phyloP scores from a whole-genome alignment of 2,797 vertebrate species.

The Chelon auratus region DNA sequence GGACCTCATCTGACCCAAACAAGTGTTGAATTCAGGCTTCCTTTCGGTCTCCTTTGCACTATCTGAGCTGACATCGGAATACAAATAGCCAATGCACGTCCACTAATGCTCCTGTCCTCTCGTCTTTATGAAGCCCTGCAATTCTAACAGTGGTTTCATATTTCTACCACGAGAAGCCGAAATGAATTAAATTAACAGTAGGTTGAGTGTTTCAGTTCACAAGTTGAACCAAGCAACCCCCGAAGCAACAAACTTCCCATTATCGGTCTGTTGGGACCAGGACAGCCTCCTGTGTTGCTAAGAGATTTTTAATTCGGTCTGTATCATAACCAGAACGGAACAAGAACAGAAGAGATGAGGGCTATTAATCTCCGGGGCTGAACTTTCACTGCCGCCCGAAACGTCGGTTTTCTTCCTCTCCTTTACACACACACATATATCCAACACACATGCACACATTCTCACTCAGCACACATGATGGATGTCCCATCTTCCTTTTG shows the following conservation, averaged over 20 bases:
- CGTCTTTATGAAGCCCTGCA: slow-evolving; percentile 1
- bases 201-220: slow-evolving; percentile 26
- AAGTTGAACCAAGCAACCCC: slow-evolving; percentile 18
- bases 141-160: neutral
- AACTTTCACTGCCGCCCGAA: slow-evolving; percentile 64
- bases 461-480: slow-evolving; percentile 23
- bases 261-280: slow-evolving; percentile 27
- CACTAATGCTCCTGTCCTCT: neutral
- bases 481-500: slow-evolving; percentile 57
- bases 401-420: slow-evolving; percentile 35
- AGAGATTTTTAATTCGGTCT: slow-evolving; percentile 80
- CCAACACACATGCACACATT: slow-evolving; percentile 23
- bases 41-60: neutral
- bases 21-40: neutral
- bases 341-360: slow-evolving; percentile 51
- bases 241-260: slow-evolving; percentile 39
- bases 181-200: neutral
- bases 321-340: slow-evolving; percentile 68
- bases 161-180: neutral
- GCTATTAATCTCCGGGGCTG: slow-evolving; percentile 72
- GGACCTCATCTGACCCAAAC: neutral
- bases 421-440: slow-evolving; percentile 4
- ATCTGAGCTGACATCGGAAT: neutral
- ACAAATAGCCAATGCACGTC: no score
- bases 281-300: slow-evolving; percentile 50